Evolutionary conservation across 1,140 invertebrate species (phyloP).

Genomic region (Antheraea pernyi): DNA sequence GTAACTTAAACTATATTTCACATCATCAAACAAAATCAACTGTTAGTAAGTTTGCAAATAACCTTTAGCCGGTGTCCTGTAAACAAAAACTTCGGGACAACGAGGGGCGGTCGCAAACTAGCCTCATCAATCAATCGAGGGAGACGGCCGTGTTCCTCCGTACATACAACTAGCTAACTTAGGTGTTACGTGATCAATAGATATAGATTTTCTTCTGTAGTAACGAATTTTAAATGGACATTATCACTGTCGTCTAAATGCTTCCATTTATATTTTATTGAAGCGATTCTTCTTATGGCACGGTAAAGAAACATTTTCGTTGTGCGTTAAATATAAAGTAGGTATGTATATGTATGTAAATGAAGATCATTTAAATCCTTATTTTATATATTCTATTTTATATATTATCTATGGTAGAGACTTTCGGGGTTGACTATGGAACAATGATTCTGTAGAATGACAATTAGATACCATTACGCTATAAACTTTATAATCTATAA

Average conservation of each 20-base stretch:
- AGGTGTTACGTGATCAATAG: conserved; percentile 6
- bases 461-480: too few relatives aligned
- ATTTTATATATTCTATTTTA: too few relatives aligned
- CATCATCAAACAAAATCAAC: conserved; percentile 7
- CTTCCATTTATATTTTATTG: too few relatives aligned
- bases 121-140: conserved; percentile 23
- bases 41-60: conserved; percentile 11
- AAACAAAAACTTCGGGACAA: conserved; percentile 15
- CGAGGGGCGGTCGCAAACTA: conserved; percentile 15
- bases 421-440: too few relatives aligned
- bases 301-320: too few relatives aligned
- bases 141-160: conserved; percentile 18
- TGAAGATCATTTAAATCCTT: too few relatives aligned
- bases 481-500: too few relatives aligned
- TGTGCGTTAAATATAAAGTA: too few relatives aligned
- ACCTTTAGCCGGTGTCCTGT: conserved; percentile 10
- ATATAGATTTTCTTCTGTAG: not conserved
- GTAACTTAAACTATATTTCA: conserved; percentile 7
- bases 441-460: too few relatives aligned
- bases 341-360: too few relatives aligned
- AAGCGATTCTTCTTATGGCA: too few relatives aligned
- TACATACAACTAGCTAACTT: conserved; percentile 7
- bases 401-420: too few relatives aligned
- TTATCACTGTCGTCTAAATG: not conserved
- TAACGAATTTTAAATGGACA: not conserved